Evolutionary conservation across 2,113 vertebrate genomes (phyloP).

Genomic region (Harpagus bidentatus): DNA sequence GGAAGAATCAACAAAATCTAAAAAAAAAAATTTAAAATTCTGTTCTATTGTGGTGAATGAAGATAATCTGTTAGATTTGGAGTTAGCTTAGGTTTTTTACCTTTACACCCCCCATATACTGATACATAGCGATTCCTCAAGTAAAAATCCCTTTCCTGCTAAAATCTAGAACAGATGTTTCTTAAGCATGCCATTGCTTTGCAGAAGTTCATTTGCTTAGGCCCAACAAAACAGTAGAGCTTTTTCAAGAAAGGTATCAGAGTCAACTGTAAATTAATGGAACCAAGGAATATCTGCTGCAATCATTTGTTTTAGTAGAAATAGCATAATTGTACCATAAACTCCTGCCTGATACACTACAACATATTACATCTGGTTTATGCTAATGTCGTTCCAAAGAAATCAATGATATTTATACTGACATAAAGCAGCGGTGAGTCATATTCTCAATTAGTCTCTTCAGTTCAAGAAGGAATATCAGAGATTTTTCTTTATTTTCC

Average conservation of each 20-base stretch:
- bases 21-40: neutral
- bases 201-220: neutral
- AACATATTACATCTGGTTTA: neutral
- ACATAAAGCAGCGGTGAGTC: conserved; percentile 20
- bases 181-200: neutral
- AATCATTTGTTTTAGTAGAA: conserved; percentile 20
- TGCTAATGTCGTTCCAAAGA: neutral
- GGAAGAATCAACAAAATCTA: neutral
- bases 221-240: neutral
- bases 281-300: neutral
- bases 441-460: neutral
- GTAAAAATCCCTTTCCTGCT: neutral
- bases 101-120: neutral
- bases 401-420: conserved; percentile 17
- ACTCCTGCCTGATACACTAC: neutral
- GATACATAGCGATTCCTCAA: neutral
- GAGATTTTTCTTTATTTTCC: neutral
- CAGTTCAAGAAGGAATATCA: neutral
- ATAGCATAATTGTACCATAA: conserved; percentile 8
- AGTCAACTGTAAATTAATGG: neutral
- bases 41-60: neutral
- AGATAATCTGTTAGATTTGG: neutral
- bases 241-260: neutral
- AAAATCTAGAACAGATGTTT: neutral
- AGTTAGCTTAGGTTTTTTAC: neutral